These are phyloP conservation scores for Polia nebulosa DNA, from an alignment of 2,888 invertebrate species.

Conservation along the genomic window DNA sequence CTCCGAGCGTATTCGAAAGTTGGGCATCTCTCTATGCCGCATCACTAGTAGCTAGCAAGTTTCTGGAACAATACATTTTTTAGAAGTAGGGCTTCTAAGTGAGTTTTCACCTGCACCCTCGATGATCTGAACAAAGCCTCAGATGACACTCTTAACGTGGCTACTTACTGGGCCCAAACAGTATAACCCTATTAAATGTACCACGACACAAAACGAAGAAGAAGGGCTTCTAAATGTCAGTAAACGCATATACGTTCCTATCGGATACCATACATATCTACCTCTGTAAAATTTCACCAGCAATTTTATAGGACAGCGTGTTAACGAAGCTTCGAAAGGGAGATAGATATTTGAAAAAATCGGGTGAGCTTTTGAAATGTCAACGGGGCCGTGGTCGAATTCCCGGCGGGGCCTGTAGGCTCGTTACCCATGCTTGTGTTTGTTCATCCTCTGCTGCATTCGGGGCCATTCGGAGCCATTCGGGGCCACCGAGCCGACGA, in stretches of 20 bases:
- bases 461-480: slow-evolving; percentile 21
- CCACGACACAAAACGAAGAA: no score
- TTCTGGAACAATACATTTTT: no score
- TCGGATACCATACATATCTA: not conserved
- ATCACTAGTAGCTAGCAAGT: no score
- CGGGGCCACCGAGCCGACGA: not conserved
- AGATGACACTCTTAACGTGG: no score
- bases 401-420: slow-evolving; percentile 52
- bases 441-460: slow-evolving; percentile 61
- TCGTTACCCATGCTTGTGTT: slow-evolving; percentile 76
- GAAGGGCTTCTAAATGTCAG: not conserved
- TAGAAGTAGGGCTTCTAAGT: not conserved
- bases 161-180: no score
- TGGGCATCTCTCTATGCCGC: not conserved
- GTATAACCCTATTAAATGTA: no score
- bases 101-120: no score
- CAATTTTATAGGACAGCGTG: slow-evolving; percentile 41
- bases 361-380: slow-evolving; percentile 46
- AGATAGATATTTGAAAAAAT: slow-evolving; percentile 51
- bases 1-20: no score
- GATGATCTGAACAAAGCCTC: no score
- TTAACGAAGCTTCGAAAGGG: slow-evolving; percentile 48
- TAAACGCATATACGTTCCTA: not conserved
- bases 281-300: slow-evolving; percentile 22
- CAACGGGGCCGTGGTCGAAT: slow-evolving; percentile 48